Percentiles rank a stretch among this genome's conserved stretches.
Evolutionary conservation across 2,888 invertebrate species (phyloP).

Genomic region (Meandrusa payeni): DNA sequence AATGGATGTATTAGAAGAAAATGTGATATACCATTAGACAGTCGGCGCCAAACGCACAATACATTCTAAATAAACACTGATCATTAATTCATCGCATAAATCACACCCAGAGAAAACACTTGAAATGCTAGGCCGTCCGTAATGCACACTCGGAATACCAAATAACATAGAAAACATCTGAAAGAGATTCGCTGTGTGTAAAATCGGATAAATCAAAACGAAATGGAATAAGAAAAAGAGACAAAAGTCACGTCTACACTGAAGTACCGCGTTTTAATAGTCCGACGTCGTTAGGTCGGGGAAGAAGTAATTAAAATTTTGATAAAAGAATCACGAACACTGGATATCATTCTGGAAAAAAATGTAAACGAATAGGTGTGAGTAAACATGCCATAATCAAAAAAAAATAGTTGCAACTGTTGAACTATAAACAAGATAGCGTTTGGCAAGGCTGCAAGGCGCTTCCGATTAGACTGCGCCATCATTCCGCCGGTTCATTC

Average conservation of each 20-base stretch:
- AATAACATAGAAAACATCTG: slow-evolving; percentile 29
- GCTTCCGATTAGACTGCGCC: slow-evolving; percentile 68
- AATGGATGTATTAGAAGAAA: slow-evolving; percentile 6
- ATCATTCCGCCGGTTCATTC: slow-evolving; percentile 75
- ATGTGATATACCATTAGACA: slow-evolving; percentile 31
- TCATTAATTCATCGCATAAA: slow-evolving; percentile 40
- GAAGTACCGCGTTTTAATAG: slow-evolving; percentile 65
- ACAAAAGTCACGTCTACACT: slow-evolving; percentile 66
- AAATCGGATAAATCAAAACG: slow-evolving; percentile 37
- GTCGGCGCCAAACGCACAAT: slow-evolving; percentile 35
- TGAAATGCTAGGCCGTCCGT: slow-evolving; percentile 35
- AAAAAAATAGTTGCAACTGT: slow-evolving; percentile 58
- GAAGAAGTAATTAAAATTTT: slow-evolving; percentile 72
- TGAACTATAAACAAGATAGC: slow-evolving; percentile 64
- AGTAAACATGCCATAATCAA: slow-evolving; percentile 51
- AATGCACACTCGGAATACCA: slow-evolving; percentile 34
- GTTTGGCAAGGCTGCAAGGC: slow-evolving; percentile 69
- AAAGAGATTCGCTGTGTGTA: slow-evolving; percentile 29
- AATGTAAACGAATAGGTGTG: slow-evolving; percentile 35
- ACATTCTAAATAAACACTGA: slow-evolving; percentile 33
- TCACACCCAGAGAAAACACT: slow-evolving; percentile 39
- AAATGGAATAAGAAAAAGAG: slow-evolving; percentile 40
- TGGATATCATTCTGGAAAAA: slow-evolving; percentile 7
- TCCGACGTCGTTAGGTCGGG: slow-evolving; percentile 62
- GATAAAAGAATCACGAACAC: slow-evolving; percentile 52